Base-by-base conservation (phyloP, 2,888 invertebrate species). In the Lagria hirta region DNA sequence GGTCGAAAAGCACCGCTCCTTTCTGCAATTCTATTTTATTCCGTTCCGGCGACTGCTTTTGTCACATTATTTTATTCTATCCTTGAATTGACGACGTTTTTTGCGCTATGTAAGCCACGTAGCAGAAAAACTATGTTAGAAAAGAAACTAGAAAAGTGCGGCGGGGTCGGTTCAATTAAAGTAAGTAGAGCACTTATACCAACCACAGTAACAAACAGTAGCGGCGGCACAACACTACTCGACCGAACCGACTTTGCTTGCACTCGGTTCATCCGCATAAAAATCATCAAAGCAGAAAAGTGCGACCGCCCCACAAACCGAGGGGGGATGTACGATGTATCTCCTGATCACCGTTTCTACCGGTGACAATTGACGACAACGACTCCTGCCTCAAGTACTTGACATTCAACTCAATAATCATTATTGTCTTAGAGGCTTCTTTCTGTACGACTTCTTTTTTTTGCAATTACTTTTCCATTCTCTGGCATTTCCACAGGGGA, bases 131-230 rank as follows among this genome's bases (percentile, higher is more conserved):
- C n/a, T n/a, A n/a, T n/a, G n/a, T n/a, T n/a, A n/a, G n/a, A n/a
- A n/a, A n/a, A n/a, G n/a, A n/a, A n/a, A n/a, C n/a, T n/a, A n/a
- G n/a, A n/a, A n/a, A n/a, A n/a, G n/a, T n/a, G n/a, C n/a, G n/a
- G n/a, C n/a, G n/a, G n/a, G n/a, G n/a, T n/a, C n/a, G n/a, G n/a
- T n/a, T n/a, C n/a, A n/a, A n/a, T 59, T 62, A 51, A 60, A 59
- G 55, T 60, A 66, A 65, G 61, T 67, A 61, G 65, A 67, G 63
- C 64, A n/a, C n/a, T n/a, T n/a, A n/a, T n/a, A n/a, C n/a, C n/a
- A n/a, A n/a, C n/a, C n/a, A n/a, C n/a, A 64, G 55, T 57, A 59
- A 60, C 45, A 30, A 51, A 50, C 51, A 54, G 61, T 62, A 62
- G 61, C 60, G 51, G 58, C 57, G 53, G 55, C 52, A 53, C 50